A percentile compares a stretch with the other conserved stretches of the same genome.
phyloP scores from a whole-genome alignment of 2,888 invertebrate species.

The Drosophila affinis region DNA sequence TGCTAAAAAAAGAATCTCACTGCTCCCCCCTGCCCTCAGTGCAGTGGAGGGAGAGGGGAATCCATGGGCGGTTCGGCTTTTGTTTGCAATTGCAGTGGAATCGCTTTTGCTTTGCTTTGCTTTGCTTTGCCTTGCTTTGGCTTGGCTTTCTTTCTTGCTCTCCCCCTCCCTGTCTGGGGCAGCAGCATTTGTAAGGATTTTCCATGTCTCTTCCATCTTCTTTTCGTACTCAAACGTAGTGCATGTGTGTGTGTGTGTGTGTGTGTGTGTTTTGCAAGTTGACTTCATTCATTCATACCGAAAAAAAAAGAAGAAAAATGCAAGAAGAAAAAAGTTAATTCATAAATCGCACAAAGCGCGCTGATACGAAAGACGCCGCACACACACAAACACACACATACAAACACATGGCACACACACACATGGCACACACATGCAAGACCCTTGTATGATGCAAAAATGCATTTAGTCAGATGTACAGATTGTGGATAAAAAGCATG shows the following conservation, averaged over 20 bases:
- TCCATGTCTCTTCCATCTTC: conserved; percentile 51
- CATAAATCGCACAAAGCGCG: conserved; percentile 76
- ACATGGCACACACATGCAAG: conserved; percentile 10
- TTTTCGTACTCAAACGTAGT: conserved; percentile 19
- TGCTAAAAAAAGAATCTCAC: conserved; percentile 15
- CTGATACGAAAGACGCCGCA: conserved; percentile 64
- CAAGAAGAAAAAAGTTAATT: conserved; percentile 68
- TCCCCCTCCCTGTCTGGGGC: conserved; percentile 58
- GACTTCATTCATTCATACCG: conserved; percentile 74
- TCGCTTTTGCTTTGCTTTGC: background rate
- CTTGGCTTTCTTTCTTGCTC: conserved; percentile 23
- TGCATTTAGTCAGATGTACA: conserved; percentile 62
- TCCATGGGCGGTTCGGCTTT: conserved; percentile 19
- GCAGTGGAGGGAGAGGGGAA: conserved; percentile 1
- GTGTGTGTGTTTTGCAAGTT: conserved; percentile 53
- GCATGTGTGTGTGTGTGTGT: background rate
- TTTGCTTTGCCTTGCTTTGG: background rate
- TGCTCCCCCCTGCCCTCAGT: background rate
- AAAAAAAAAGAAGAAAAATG: background rate
- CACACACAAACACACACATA: conserved; percentile 24
- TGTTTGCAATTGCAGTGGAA: conserved; percentile 58
- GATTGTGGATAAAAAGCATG: conserved; percentile 58
- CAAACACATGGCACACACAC: conserved; percentile 27
- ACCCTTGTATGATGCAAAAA: conserved; percentile 52
- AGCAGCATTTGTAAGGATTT: conserved; percentile 73